Base-by-base conservation (phyloP, 2,888 invertebrate species). In the Acrobasis suavella region DNA sequence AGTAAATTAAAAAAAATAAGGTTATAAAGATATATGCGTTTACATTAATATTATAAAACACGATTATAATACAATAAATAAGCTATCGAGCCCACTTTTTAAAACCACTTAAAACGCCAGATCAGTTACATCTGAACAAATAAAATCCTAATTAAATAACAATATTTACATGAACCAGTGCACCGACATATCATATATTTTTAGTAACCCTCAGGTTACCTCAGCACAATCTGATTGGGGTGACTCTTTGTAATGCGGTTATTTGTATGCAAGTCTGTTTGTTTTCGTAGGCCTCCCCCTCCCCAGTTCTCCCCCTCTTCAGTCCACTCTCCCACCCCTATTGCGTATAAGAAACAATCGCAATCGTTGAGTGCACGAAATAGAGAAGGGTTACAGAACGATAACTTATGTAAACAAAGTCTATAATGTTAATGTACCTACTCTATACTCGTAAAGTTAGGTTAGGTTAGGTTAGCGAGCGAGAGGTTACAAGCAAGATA, bases 241-340 rank as follows among this genome's bases (percentile, higher is more conserved):
- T 70, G 71, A 69, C 64, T 63, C 62, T 67, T 62, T 63, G 68
- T 82, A 86, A 86, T 83, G 71, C 69, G 81, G 79, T 72, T 69
- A 87, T 87, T 85, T 79, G 80, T 84, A 88, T 87, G 85, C 87
- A 80, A 80, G 78, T 77, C 80, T 76, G 80, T 82, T 81, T 82
- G 81, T 82, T 82, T 83, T 74, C 74, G 73, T 75, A 75, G 71
- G 72, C 75, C 76, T 72, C 74, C 76, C 73, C 70, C 65, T 32
- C 32, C 32, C 32, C 32, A 69, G 66, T 59, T 70, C 70, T 50
- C 65, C 69, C 66, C 69, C 69, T 58, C 68, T 67, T 64, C 72
- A 62, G 70, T 65, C 68, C 68, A 65, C 69, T 71, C 68, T 59
- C 54, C 64, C 67, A 62, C 62, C 56, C 65, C 64, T 52, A 71